phyloP scores from a whole-genome alignment of 2,888 invertebrate species.

The Bhutanitis thaidina region DNA sequence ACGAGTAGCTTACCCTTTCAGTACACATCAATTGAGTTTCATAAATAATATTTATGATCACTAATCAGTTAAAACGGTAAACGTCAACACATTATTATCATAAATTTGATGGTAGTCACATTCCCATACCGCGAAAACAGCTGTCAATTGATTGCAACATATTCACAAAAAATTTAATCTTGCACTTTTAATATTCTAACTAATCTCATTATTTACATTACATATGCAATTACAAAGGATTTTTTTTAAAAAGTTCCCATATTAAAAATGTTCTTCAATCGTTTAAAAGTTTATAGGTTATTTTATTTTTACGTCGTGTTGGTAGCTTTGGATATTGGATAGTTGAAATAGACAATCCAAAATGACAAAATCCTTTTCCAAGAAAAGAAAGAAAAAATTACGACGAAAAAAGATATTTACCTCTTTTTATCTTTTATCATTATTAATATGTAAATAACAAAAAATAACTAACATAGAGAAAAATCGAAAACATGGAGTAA shows the following conservation, averaged over 20 bases:
- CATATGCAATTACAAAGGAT: no score
- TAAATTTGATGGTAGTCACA: conserved; percentile 19
- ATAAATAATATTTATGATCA: conserved; percentile 20
- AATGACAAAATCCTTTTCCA: no score
- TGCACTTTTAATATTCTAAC: neutral
- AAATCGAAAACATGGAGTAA: no score
- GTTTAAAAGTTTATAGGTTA: neutral
- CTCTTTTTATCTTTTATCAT: no score
- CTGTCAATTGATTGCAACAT: conserved; percentile 25
- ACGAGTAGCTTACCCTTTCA: conserved; percentile 20
- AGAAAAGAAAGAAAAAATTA: no score
- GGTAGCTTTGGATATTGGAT: conserved; percentile 2
- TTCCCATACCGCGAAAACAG: conserved; percentile 36
- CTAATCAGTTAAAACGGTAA: conserved; percentile 22
- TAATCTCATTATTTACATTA: no score
- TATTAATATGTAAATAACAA: no score
- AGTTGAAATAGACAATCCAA: no score
- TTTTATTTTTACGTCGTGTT: conserved; percentile 2
- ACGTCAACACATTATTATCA: conserved; percentile 33
- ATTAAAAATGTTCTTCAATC: neutral
- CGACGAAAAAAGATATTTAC: no score
- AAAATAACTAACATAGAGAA: no score
- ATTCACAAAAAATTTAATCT: neutral
- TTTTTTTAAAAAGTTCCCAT: no score
- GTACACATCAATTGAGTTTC: neutral